phyloP scores from a whole-genome alignment of 2,113 vertebrate species.

The Lonchura striata region DNA sequence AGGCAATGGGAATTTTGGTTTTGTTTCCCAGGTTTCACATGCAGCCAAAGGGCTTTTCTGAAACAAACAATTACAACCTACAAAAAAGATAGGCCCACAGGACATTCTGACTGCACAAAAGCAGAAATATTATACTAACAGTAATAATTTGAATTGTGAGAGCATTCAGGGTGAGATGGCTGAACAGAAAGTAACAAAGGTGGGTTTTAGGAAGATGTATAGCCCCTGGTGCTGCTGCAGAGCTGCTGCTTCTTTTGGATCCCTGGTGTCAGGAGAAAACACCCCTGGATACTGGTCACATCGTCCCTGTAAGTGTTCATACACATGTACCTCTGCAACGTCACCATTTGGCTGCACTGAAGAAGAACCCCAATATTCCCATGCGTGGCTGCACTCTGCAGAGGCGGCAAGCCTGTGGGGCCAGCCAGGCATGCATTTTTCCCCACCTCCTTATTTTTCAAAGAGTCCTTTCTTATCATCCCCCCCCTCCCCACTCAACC shows the following conservation, averaged over 20 bases:
- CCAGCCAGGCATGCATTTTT: neutral
- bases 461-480: constrained; percentile 54
- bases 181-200: neutral
- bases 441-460: constrained; percentile 43
- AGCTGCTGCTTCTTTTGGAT: neutral
- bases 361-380: neutral
- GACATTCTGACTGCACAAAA: neutral
- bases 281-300: neutral
- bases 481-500: neutral
- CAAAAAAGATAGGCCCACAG: neutral
- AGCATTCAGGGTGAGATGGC: neutral
- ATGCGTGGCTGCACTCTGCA: neutral
- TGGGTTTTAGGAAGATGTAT: neutral
- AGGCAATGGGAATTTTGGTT: neutral
- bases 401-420: neutral
- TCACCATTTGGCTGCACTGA: neutral
- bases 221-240: neutral
- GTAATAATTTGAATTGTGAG: neutral
- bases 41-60: neutral
- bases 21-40: neutral
- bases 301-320: neutral
- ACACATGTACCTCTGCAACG: neutral
- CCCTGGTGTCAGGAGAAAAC: accelerated
- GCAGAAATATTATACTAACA: neutral
- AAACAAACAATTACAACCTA: neutral